A percentile compares a stretch with the other conserved stretches of the same genome.
Conservation (phyloP, 2,797 vertebrate species). For the Babyrousa celebensis region DNA sequence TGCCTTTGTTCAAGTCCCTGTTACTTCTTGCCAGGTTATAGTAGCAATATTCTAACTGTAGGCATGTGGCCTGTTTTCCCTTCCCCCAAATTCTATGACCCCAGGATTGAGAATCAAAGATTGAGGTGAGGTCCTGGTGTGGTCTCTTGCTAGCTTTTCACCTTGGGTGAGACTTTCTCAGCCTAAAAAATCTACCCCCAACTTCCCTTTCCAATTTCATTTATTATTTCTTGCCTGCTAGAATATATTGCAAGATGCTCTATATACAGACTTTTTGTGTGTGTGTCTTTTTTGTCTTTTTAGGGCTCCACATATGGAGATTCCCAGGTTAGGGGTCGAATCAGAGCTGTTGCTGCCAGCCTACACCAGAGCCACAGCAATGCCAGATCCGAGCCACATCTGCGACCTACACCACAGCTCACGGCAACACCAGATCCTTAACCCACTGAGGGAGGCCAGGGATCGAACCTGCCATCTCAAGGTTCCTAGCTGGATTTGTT, state of each 20-base stretch:
- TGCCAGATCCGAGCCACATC: too few relatives aligned
- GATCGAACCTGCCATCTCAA: too few relatives aligned
- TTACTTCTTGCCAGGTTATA: neutral
- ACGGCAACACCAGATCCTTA: too few relatives aligned
- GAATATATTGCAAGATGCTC: slow-evolving; percentile 20
- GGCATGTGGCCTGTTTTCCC: neutral
- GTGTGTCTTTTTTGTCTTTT: too few relatives aligned
- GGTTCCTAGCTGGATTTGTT: too few relatives aligned
- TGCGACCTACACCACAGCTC: too few relatives aligned
- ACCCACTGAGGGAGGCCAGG: too few relatives aligned
- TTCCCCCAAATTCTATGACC: neutral
- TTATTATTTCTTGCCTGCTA: neutral
- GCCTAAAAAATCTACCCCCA: neutral
- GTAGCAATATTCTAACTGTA: neutral
- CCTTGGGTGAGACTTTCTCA: neutral
- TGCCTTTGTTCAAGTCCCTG: slow-evolving; percentile 4
- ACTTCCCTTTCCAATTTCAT: neutral
- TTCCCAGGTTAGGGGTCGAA: too few relatives aligned
- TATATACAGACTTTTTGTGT: neutral
- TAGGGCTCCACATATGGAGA: too few relatives aligned
- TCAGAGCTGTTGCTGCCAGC: too few relatives aligned
- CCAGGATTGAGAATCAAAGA: neutral
- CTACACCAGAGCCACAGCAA: too few relatives aligned
- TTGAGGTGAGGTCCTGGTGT: neutral
- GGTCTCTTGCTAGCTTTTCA: slow-evolving; percentile 17